Base-by-base conservation (phyloP, 92 coral and sea anemone genomes). In the Bergia sp. region DNA sequence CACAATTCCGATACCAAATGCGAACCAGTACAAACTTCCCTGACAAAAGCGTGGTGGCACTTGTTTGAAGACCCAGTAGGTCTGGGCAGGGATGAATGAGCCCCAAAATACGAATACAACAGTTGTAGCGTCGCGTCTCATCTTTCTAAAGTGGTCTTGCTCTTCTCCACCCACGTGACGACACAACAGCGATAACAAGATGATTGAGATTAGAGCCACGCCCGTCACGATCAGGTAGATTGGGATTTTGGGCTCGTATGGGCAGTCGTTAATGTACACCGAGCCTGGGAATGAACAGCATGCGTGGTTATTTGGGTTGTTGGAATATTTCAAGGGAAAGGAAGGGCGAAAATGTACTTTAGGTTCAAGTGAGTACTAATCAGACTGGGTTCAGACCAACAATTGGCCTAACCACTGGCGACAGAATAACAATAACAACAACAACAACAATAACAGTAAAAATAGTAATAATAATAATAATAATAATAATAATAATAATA, bases 71-170 rank as follows among this genome's bases (percentile, higher is more conserved):
- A 84, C 87, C 87, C 87, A 84, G 66, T 84, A 84, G 53, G 87
- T 84, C 77, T 84, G 87, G 11, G 87, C 87, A 2, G 87, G 87
- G 10, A 71, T 84, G 78, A 84, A 84, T 3, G 87, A 84, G 18
- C 78, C 87, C 43, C 44, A 21, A 23, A 84, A 84, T 13, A 84
- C 87, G 40, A 84, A 71, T 47, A 84, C 79, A 7, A 69, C 79
- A 0, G 61, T 69, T 21, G 87, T 47, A 15, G 74, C 37, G 21
- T 84, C 87, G 23, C 87, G 43, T 8, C 87, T 69, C 64, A 84
- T 84, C 37, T 42, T 84, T 44, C 87, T 84, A 3, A 69, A 16
- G 78, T 74, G 57, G 5, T 84, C 87, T 37, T 71, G 36, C 39
- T 67, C 66, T 5, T 84, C 87, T 11, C 87, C 67, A 37, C 87